Percentiles rank a stretch among this genome's conserved stretches.
phyloP scores from a whole-genome alignment of 2,113 vertebrate genomes.

The Syngnathus typhle region DNA sequence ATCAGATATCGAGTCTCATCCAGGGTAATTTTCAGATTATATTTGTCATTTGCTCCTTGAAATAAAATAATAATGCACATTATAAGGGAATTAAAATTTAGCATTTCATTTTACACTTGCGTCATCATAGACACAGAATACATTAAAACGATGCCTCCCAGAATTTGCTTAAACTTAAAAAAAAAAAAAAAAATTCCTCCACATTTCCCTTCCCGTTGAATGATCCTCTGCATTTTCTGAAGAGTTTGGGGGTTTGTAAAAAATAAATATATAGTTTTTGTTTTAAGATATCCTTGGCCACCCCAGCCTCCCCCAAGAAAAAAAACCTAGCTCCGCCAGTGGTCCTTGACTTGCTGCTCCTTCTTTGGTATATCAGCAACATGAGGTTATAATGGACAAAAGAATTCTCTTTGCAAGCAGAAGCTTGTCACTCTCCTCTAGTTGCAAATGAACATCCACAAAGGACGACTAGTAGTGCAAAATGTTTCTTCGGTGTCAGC shows the following conservation, averaged over 20 bases:
- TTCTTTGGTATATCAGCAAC: not conserved
- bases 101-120: not conserved
- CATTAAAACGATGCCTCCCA: not conserved
- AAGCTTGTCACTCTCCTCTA: not conserved
- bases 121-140: not conserved
- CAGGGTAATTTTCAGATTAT: slow-evolving; percentile 5
- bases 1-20: slow-evolving; percentile 41
- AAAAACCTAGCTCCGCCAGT: not conserved
- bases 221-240: too few relatives aligned
- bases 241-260: too few relatives aligned
- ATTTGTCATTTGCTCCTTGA: slow-evolving; percentile 18
- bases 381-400: not conserved
- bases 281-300: too few relatives aligned
- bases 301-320: too few relatives aligned
- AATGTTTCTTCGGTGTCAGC: not conserved
- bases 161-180: too few relatives aligned
- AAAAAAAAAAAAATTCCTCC: too few relatives aligned
- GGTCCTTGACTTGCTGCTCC: not conserved
- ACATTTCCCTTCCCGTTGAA: too few relatives aligned
- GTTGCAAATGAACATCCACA: not conserved
- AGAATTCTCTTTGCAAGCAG: not conserved
- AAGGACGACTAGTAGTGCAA: not conserved
- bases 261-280: too few relatives aligned
- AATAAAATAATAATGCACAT: not conserved
- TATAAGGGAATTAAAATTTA: not conserved